Evolutionary conservation across 1,140 invertebrate genomes (phyloP).

Genomic region (Nixonia krombeini): DNA sequence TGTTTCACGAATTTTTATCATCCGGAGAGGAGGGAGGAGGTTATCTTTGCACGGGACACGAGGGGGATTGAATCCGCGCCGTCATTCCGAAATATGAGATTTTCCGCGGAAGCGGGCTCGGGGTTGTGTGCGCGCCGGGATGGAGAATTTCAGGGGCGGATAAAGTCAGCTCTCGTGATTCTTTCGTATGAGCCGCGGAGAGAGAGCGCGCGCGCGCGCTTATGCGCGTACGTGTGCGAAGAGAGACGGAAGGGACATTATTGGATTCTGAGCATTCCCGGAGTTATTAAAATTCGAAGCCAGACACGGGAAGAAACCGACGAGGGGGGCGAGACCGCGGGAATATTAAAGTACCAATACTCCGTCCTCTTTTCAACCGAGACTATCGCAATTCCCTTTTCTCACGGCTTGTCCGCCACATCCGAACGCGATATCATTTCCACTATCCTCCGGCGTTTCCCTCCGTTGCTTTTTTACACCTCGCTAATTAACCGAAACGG

Average conservation of each 20-base stretch:
- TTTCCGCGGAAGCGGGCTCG: slow-evolving; percentile 52
- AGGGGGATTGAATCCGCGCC: slow-evolving; percentile 59
- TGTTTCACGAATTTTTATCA: too few species aligned
- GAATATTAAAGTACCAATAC: slow-evolving; percentile 67
- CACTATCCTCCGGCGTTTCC: too few species aligned
- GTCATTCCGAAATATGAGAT: slow-evolving; percentile 69
- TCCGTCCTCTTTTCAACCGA: slow-evolving; percentile 48
- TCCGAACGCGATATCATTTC: too few species aligned
- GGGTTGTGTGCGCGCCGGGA: slow-evolving; percentile 51
- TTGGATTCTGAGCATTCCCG: slow-evolving; percentile 71
- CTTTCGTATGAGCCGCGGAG: slow-evolving; percentile 35
- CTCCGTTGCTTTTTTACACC: too few species aligned
- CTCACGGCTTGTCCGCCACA: too few species aligned
- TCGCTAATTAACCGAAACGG: too few species aligned
- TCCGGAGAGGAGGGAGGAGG: too few species aligned
- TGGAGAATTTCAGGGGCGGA: slow-evolving; percentile 48
- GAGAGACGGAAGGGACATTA: slow-evolving; percentile 64
- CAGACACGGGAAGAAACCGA: slow-evolving; percentile 60
- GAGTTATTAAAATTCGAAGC: slow-evolving; percentile 72
- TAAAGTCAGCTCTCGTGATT: slow-evolving; percentile 49
- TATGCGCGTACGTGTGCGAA: slow-evolving; percentile 25
- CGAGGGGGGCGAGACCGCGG: slow-evolving; percentile 52
- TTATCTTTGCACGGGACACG: slow-evolving; percentile 46
- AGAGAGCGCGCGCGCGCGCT: slow-evolving; percentile 5
- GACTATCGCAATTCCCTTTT: slow-evolving; percentile 42